Evolutionary conservation across 2,888 invertebrate genomes (phyloP).

Genomic region (Scaptomyza parva): DNA sequence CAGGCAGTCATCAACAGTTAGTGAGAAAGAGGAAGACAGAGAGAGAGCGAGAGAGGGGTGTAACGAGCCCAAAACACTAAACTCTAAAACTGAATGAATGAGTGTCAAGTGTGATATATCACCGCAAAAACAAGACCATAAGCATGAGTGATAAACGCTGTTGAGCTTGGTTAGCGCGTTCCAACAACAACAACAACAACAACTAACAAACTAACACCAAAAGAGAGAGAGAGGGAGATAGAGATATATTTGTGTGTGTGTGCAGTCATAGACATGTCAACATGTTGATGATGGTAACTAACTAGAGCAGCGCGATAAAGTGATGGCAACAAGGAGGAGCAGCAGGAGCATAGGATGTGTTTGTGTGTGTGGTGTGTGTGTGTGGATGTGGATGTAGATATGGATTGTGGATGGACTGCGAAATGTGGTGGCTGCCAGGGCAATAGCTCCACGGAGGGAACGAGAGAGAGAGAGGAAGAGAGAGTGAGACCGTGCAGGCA

Average conservation of each 20-base stretch:
- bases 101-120: slow-evolving; percentile 83
- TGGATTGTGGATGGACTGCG: slow-evolving; percentile 29
- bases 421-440: slow-evolving; percentile 13
- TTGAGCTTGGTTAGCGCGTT: slow-evolving; percentile 71
- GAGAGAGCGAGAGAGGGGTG: slow-evolving; percentile 1
- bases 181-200: slow-evolving; percentile 16
- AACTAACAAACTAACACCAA: slow-evolving; percentile 1
- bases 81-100: slow-evolving; percentile 80
- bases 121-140: slow-evolving; percentile 83
- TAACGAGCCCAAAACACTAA: slow-evolving; percentile 72
- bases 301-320: slow-evolving; percentile 75
- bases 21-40: slow-evolving; percentile 11
- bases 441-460: background rate
- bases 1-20: slow-evolving; percentile 6
- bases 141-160: slow-evolving; percentile 81
- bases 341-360: background rate
- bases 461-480: background rate
- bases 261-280: slow-evolving; percentile 79
- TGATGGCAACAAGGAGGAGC: slow-evolving; percentile 35
- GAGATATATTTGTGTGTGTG: slow-evolving; percentile 20
- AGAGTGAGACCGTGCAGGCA: slow-evolving; percentile 5
- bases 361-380: slow-evolving; percentile 2
- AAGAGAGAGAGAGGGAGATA: slow-evolving; percentile 2
- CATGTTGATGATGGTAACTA: slow-evolving; percentile 81
- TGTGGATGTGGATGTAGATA: slow-evolving; percentile 19